These are phyloP conservation scores for Ceratina calcarata DNA, from an alignment of 1,140 invertebrate genomes.

Conservation along the genomic window DNA sequence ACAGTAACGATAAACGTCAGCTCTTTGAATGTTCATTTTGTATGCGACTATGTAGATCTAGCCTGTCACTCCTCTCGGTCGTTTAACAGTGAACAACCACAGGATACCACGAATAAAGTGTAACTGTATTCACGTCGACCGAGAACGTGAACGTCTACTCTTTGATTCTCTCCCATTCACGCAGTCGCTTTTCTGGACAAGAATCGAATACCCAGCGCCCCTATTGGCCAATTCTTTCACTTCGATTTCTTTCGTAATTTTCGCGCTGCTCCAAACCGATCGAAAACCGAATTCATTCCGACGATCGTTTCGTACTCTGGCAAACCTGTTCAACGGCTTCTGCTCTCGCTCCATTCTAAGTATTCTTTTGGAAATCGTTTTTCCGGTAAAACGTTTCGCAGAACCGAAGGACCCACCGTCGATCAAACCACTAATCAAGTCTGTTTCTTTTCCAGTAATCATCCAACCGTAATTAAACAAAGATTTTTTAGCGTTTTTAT, in stretches of 20 bases:
- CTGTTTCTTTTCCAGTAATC: conserved; percentile 84
- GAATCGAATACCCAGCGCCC: conserved; percentile 34
- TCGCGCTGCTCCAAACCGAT: conserved; percentile 17
- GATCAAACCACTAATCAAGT: background rate
- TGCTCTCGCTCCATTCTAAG: background rate
- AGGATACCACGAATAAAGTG: conserved; percentile 48
- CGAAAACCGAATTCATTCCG: too few relatives aligned
- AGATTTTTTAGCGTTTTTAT: conserved; percentile 92
- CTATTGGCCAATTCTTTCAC: conserved; percentile 5
- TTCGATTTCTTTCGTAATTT: conserved; percentile 6
- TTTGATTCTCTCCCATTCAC: conserved; percentile 44
- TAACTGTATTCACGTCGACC: conserved; percentile 47
- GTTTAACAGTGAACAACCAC: conserved; percentile 41
- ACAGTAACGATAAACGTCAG: conserved; percentile 6
- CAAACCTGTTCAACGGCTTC: background rate
- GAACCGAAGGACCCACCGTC: background rate
- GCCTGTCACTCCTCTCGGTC: conserved; percentile 8
- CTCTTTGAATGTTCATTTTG: conserved; percentile 42
- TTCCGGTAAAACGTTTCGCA: background rate
- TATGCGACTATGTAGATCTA: background rate
- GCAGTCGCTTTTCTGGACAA: conserved; percentile 35
- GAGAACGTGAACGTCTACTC: conserved; percentile 41
- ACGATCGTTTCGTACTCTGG: too few relatives aligned
- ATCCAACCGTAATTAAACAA: conserved; percentile 93
- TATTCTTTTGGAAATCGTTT: background rate